Base-by-base conservation (phyloP, 2,113 vertebrate genomes). In the Casuarius casuarius region DNA sequence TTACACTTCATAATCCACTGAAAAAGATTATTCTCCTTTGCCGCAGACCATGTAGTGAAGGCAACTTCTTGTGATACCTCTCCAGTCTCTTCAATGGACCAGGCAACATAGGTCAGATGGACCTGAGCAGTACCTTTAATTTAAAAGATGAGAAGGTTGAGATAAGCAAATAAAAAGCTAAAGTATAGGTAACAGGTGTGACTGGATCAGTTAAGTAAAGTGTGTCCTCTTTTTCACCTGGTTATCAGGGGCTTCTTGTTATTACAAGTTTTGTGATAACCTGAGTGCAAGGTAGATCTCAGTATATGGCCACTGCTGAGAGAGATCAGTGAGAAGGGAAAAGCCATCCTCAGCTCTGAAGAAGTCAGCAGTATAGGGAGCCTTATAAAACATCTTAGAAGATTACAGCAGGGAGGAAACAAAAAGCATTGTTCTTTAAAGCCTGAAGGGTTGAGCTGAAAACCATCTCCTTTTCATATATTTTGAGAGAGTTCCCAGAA, bases 401-500 rank as follows among this genome's bases (percentile, higher is more conserved):
- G 56, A 49, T 2, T 89, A 18, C 10, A 42, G 18, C 28, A 95
- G 13, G 46, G 86, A 84, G 67, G 23, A 82, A 89, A 40, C 15
- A 84, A 20, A 93, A 58, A 1, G 5, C 28, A 75, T n/a, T 42
- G 33, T 17, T 49, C 44, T 79, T 68, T n/a, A 63, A 89, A 31
- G 26, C 15, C 70, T 75, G 15, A 7, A 75, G n/a, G 10, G 10
- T 63, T 67, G 25, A 89, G 51, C 28, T 42, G 35, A 62, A 93
- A 96, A 7, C 3, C 10, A 42, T 71, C 7, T 10, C 23, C 75
- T 91, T 91, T 48, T 82, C 23, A 28, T 25, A 2, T 25, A 49
- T 87, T 89, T 91, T 79, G 51, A 92, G 72, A 78, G 28, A 67
- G 33, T 66, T 73, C 31, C 44, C 44, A 76, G 67, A 79, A 93